These are phyloP conservation scores for Danio jaintianensis DNA, from an alignment of 2,797 vertebrate genomes.

Conservation along the genomic window DNA sequence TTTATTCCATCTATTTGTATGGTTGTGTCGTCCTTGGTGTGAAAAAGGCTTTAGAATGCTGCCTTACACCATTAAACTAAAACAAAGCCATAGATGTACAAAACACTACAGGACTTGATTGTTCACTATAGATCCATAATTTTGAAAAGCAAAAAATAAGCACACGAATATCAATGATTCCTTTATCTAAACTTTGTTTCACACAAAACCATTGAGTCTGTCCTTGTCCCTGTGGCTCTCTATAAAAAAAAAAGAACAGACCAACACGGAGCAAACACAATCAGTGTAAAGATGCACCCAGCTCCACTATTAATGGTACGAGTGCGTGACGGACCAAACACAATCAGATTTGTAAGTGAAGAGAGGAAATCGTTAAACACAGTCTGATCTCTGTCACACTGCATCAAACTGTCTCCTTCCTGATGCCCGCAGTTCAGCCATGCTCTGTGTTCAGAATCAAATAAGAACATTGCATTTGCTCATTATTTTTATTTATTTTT, in stretches of 20 bases:
- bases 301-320: constrained; percentile 38
- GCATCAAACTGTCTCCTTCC: constrained; percentile 51
- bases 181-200: neutral
- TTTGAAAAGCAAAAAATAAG: neutral
- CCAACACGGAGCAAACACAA: constrained; percentile 48
- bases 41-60: too few relatives aligned
- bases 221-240: constrained; percentile 7
- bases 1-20: too few relatives aligned
- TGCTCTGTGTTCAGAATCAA: constrained; percentile 18
- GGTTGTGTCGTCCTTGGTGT: too few relatives aligned
- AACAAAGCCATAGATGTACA: neutral
- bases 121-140: neutral
- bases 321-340: constrained; percentile 20
- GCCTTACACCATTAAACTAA: neutral
- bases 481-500: neutral
- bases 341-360: constrained; percentile 40
- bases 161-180: neutral
- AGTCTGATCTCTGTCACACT: constrained; percentile 46
- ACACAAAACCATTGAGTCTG: neutral
- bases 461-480: neutral
- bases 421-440: neutral
- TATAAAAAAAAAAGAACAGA: neutral
- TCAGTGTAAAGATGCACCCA: constrained; percentile 31
- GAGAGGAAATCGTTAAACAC: constrained; percentile 47
- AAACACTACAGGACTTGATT: constrained; percentile 1